These are phyloP conservation scores for Menidia beryllina DNA, from an alignment of 2,113 vertebrate genomes.

Conservation along the genomic window DNA sequence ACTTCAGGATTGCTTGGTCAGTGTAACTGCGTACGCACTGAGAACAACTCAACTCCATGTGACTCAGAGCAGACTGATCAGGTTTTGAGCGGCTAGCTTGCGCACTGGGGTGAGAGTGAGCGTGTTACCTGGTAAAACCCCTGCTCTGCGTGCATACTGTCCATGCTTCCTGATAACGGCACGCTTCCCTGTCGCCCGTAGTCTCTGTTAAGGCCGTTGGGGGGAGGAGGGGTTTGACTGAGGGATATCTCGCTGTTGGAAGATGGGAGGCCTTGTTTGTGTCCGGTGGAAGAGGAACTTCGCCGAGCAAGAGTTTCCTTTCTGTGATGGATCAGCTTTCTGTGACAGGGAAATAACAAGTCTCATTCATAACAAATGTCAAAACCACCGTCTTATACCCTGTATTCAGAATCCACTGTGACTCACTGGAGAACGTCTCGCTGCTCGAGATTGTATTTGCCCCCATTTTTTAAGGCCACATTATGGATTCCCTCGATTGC, in stretches of 20 bases:
- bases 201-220: slow-evolving; percentile 77
- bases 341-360: slow-evolving; percentile 51
- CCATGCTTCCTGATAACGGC: slow-evolving; percentile 85
- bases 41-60: not conserved
- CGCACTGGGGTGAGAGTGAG: too few relatives aligned
- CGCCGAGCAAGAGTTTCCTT: slow-evolving; percentile 93
- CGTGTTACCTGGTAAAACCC: slow-evolving; percentile 88
- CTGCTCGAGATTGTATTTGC: slow-evolving; percentile 98
- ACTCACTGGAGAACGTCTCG: slow-evolving; percentile 95
- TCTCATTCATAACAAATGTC: not conserved
- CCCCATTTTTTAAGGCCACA: slow-evolving; percentile 93
- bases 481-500: slow-evolving; percentile 98
- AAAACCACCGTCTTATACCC: too few relatives aligned
- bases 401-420: slow-evolving; percentile 36
- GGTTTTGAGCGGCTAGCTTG: not conserved
- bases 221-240: slow-evolving; percentile 80
- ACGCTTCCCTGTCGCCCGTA: slow-evolving; percentile 85
- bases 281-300: slow-evolving; percentile 81
- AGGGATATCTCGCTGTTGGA: slow-evolving; percentile 92
- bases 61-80: not conserved
- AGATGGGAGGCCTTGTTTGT: slow-evolving; percentile 83
- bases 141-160: slow-evolving; percentile 82
- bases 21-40: not conserved
- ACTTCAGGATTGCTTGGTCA: not conserved
- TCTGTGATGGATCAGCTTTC: slow-evolving; percentile 97